Evolutionary conservation across 1,140 invertebrate genomes (phyloP), one percentile per base, ranked within the genome.

Genomic region (Sarcophaga bullata): DNA sequence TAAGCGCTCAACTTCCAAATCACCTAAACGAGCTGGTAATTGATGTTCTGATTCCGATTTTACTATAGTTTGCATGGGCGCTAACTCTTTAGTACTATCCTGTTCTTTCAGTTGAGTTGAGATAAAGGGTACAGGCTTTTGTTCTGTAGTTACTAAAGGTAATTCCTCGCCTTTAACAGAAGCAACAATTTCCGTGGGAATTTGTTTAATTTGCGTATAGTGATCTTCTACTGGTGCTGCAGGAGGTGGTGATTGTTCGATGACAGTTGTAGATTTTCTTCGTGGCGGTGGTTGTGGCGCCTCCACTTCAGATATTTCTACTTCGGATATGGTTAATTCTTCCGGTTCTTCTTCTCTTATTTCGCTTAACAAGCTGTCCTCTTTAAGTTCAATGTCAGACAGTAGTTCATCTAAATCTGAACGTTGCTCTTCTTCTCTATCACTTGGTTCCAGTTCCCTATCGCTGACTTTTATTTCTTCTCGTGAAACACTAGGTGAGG

Each of bases 1-100:
- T 47, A 96, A 85, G 83, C 94, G 92, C 49, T 95, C 95, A 1
- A 96, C 95, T 84, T 95, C 94, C 73, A 96, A 91, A 86, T 96
- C 94, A n/a, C 90, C 89, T 48, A 96, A 88, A 84, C 91, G 87
- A 15, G 81, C 87, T 0, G 86, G 85, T 13, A 87, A 54, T 25
- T 85, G 84, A 9, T 82, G 49, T 47, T 81, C 84, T 84, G 84
- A 75, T n/a, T 50, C 8, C 37, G 72, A 2, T 54, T 84, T 80
- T 80, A 85, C 83, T 25, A 87, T 25, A 5, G 80, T 25, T 6
- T 84, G 72, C 46, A 85, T 47, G 6, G 37, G 47, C 17, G 54
- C 75, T 9, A 62, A 76, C 50, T 72, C 73, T 17, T 78, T 48
- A 13, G 73, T 11, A 19, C 9, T 19, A 6, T 78, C 47, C 47